Evolutionary conservation across 1,140 invertebrate genomes (phyloP), one percentile per base, ranked within the genome.

Genomic region (Mycetomoellerius zeteki): DNA sequence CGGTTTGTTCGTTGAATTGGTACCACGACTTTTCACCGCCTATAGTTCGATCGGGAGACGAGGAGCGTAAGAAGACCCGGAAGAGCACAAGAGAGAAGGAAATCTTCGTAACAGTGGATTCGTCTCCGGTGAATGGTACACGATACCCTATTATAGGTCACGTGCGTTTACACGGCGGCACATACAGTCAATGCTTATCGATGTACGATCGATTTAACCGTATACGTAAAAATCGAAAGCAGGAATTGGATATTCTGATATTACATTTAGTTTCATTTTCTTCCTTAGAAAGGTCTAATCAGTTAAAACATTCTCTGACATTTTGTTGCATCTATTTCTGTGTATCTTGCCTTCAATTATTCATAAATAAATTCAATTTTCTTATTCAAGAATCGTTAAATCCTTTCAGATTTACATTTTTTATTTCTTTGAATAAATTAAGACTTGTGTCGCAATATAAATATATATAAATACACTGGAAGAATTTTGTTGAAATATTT

Each of bases 21-120:
- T 81, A 82, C 86, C 84, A 85, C 71, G 84, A 86, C 88, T 90
- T 90, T 90, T 88, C 89, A 89, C 89, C 89, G 88, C 86, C 87
- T 89, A 56, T 88, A 81, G 90, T 93, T 91, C 80, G 91, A 92
- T 93, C 90, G 85, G 69, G 86, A 92, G 91, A 92, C 88, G 87
- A 89, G 88, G 88, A 87, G 90, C 88, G 89, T 8, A 43, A 90
- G 88, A 93, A 93, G 92, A 93, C 89, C 88, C 90, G 92, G 92
- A 93, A 93, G 92, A 92, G 88, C 85, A 88, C 65, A 78, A 21
- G n/a, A 80, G 87, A 85, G 84, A 52, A 89, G 90, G 91, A 93
- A 93, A 93, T 88, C 89, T 88, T 92, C 87, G 91, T 90, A 93
- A 90, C 86, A 91, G 91, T 89, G 89, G 62, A 72, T 86, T 89